phyloP scores from a whole-genome alignment of 2,113 vertebrate species.

The Siniperca knerii region DNA sequence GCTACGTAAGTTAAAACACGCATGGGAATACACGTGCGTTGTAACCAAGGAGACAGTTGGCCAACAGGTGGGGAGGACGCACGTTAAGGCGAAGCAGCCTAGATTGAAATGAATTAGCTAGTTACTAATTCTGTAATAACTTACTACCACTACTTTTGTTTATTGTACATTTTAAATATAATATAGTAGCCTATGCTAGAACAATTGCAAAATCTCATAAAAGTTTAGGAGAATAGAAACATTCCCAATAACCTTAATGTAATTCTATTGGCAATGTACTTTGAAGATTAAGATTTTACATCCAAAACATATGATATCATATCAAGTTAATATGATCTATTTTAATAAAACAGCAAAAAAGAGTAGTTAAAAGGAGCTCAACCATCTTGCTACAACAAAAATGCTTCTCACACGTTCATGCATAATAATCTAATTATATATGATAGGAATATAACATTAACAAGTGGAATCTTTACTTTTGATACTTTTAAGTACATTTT shows the following conservation, averaged over 20 bases:
- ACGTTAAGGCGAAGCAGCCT: too few species aligned
- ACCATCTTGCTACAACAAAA: neutral
- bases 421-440: neutral
- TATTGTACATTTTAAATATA: neutral
- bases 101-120: neutral
- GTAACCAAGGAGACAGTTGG: conserved; percentile 37
- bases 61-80: neutral
- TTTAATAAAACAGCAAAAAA: neutral
- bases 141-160: too few species aligned
- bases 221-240: too few species aligned
- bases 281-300: neutral
- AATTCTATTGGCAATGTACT: neutral
- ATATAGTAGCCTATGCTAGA: neutral
- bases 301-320: neutral
- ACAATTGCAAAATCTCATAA: neutral
- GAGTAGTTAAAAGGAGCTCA: neutral
- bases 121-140: neutral
- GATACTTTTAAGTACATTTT: neutral
- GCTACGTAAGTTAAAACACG: conserved; percentile 18
- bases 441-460: neutral
- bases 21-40: conserved; percentile 1
- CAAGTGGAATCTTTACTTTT: neutral
- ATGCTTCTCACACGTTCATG: neutral
- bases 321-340: too few species aligned
- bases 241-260: too few species aligned